These are phyloP conservation scores for Heterodera filipjevi DNA, from an alignment of 2,888 invertebrate genomes.

Conservation along the genomic window DNA sequence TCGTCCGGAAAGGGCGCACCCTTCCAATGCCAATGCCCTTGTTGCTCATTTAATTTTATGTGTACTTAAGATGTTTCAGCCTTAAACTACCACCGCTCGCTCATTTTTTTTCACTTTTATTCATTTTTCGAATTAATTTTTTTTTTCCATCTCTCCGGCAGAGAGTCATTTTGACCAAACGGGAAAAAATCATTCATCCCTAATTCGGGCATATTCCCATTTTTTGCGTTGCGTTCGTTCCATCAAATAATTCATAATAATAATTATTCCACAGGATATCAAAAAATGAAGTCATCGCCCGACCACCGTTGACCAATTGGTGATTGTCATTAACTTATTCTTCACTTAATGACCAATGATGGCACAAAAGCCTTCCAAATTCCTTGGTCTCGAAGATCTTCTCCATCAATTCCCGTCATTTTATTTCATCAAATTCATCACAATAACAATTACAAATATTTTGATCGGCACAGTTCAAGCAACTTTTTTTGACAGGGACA, in stretches of 20 bases:
- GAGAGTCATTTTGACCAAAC: too few relatives aligned
- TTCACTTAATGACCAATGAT: neutral
- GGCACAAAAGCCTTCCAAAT: neutral
- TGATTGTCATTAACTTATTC: neutral
- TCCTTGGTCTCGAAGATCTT: neutral
- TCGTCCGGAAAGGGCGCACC: neutral
- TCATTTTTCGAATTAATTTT: too few relatives aligned
- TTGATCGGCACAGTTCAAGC: neutral
- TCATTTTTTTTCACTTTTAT: neutral
- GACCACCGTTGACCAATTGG: neutral
- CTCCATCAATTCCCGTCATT: neutral
- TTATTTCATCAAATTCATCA: neutral
- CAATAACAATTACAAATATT: neutral
- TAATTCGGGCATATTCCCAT: too few relatives aligned
- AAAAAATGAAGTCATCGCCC: too few relatives aligned
- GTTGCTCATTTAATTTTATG: slow-evolving; percentile 7
- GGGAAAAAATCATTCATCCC: too few relatives aligned
- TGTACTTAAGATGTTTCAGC: neutral
- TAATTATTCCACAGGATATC: too few relatives aligned
- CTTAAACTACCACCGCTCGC: neutral
- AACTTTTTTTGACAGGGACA: slow-evolving; percentile 11
- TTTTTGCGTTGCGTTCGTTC: too few relatives aligned
- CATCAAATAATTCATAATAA: too few relatives aligned
- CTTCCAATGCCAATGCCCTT: neutral
- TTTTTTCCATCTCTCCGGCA: too few relatives aligned